phyloP scores from a whole-genome alignment of 2,888 invertebrate genomes.

The Ormyrus labotus region DNA sequence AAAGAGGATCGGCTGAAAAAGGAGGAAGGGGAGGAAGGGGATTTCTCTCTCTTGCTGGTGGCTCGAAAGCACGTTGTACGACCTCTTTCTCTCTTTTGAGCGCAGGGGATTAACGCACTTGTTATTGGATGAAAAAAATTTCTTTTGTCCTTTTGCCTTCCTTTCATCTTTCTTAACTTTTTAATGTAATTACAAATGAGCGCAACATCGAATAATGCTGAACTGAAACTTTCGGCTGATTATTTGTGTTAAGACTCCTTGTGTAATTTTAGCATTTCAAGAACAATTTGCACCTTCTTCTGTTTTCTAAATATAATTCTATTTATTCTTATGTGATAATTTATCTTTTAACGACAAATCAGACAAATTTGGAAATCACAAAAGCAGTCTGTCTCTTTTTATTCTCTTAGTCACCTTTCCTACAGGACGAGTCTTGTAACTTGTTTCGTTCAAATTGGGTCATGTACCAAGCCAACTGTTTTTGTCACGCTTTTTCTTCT shows the following conservation, averaged over 20 bases:
- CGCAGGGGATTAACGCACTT: conserved; percentile 42
- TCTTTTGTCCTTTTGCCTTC: neutral
- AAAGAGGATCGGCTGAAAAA: neutral
- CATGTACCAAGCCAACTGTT: conserved; percentile 57
- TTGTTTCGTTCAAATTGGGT: conserved; percentile 58
- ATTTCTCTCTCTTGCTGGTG: neutral
- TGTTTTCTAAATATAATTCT: too few relatives aligned
- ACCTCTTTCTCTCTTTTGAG: conserved; percentile 26
- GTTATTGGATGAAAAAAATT: conserved; percentile 23
- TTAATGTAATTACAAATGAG: neutral
- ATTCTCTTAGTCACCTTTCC: too few relatives aligned
- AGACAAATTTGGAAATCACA: too few relatives aligned
- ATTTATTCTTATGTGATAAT: too few relatives aligned
- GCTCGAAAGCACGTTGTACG: conserved; percentile 1
- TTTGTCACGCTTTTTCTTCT: conserved; percentile 51
- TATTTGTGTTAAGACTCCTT: too few relatives aligned
- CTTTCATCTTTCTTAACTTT: neutral
- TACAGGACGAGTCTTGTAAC: neutral
- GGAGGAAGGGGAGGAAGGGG: conserved; percentile 11
- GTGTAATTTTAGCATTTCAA: too few relatives aligned
- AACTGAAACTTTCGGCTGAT: too few relatives aligned
- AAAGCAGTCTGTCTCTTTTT: too few relatives aligned
- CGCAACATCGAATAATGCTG: too few relatives aligned
- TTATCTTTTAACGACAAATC: too few relatives aligned
- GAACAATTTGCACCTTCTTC: too few relatives aligned